These are phyloP conservation scores for Cephus cinctus DNA, from an alignment of 1,140 invertebrate genomes.

Conservation along the genomic window DNA sequence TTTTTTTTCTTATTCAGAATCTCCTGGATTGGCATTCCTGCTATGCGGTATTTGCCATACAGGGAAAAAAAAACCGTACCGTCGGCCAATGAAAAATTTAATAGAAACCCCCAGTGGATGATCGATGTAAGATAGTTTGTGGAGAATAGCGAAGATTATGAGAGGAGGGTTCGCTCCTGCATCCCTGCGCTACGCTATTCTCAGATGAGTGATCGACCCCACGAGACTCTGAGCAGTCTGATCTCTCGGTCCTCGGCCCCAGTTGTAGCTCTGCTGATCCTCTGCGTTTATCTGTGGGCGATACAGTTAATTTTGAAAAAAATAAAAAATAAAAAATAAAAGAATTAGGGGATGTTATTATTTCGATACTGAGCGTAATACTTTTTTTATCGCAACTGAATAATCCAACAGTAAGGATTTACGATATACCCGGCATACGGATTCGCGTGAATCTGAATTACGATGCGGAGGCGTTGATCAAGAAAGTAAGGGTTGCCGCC, in stretches of 20 bases:
- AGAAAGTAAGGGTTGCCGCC: too few species aligned
- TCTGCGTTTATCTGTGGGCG: not conserved
- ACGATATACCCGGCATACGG: too few species aligned
- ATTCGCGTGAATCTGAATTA: constrained; percentile 11
- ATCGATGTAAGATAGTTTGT: constrained; percentile 49
- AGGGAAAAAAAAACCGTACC: too few species aligned
- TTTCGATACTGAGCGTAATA: too few species aligned
- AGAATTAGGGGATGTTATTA: too few species aligned
- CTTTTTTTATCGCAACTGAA: too few species aligned
- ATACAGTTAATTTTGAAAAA: not conserved
- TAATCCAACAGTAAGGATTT: too few species aligned
- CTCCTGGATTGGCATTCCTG: too few species aligned
- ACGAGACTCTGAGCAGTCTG: constrained; percentile 35
- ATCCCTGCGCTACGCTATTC: constrained; percentile 33
- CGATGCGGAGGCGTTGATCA: constrained; percentile 7
- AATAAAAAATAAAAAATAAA: too few species aligned
- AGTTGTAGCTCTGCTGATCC: not conserved
- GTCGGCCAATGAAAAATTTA: constrained; percentile 44
- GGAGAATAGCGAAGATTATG: constrained; percentile 48
- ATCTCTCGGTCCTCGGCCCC: constrained; percentile 16
- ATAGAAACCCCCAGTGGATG: constrained; percentile 37
- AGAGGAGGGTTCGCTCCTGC: constrained; percentile 31
- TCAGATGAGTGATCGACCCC: constrained; percentile 51
- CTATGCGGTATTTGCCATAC: too few species aligned
- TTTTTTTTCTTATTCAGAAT: too few species aligned